Evolutionary conservation across 2,888 invertebrate genomes (phyloP).

Genomic region (Gastrophysa polygoni): DNA sequence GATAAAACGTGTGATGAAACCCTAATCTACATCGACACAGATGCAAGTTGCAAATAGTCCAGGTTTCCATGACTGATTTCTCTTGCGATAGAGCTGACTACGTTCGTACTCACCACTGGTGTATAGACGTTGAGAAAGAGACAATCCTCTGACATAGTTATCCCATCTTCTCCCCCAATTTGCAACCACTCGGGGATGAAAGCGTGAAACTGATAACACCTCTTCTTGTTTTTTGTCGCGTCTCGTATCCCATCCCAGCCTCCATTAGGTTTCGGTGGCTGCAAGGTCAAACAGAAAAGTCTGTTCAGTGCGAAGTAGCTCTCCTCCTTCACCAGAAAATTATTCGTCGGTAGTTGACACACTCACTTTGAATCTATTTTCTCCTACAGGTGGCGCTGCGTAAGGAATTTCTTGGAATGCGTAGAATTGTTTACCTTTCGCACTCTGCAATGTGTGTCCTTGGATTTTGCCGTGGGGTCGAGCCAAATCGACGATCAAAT

Average conservation of each 20-base stretch:
- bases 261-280: background rate
- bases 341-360: too few relatives aligned
- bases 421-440: background rate
- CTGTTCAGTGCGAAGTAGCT: too few relatives aligned
- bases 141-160: background rate
- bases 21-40: too few relatives aligned
- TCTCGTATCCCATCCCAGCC: background rate
- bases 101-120: background rate
- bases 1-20: too few relatives aligned
- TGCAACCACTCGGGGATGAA: background rate
- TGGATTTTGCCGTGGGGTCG: constrained; percentile 5
- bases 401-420: constrained; percentile 10
- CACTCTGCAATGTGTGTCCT: constrained; percentile 3
- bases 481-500: constrained; percentile 1
- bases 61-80: too few relatives aligned
- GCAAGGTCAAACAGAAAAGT: background rate
- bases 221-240: background rate
- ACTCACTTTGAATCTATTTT: constrained; percentile 9
- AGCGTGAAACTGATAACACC: background rate
- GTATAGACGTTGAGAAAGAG: background rate
- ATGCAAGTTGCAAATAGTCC: too few relatives aligned
- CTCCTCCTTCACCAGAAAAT: too few relatives aligned
- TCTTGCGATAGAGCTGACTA: too few relatives aligned
- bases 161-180: background rate
- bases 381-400: constrained; percentile 6